phyloP scores from a whole-genome alignment of 2,797 vertebrate genomes.

The Enteromius mattozi region DNA sequence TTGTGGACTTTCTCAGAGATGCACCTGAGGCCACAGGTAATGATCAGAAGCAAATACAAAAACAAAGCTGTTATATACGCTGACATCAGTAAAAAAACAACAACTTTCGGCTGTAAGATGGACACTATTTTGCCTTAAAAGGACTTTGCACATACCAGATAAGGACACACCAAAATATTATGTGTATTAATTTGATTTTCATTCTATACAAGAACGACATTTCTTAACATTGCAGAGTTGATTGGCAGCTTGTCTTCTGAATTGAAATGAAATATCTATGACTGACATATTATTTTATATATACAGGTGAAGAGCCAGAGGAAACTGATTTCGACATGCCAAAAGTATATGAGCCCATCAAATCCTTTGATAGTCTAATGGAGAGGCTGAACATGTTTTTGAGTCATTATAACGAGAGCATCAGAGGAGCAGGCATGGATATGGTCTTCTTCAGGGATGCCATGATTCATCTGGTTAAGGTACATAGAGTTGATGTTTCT shows the following conservation, averaged over 20 bases:
- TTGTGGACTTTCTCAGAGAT: conserved; percentile 94
- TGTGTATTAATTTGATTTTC: too few species aligned
- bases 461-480: conserved; percentile 94
- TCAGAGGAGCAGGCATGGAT: conserved; percentile 88
- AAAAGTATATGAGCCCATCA: conserved; percentile 87
- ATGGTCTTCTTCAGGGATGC: conserved; percentile 96
- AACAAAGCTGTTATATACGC: too few species aligned
- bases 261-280: not conserved
- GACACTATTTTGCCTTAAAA: not conserved
- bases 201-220: not conserved
- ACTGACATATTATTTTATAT: not conserved
- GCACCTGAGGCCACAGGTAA: conserved; percentile 88
- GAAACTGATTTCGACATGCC: conserved; percentile 82
- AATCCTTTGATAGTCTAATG: conserved; percentile 83
- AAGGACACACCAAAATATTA: too few species aligned
- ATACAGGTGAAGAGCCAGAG: conserved; percentile 86
- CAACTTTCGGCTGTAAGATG: not conserved
- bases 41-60: not conserved
- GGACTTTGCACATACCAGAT: not conserved
- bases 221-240: not conserved
- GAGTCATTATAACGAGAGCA: conserved; percentile 85
- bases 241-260: conserved; percentile 1
- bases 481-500: conserved; percentile 67
- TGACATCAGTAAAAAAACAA: not conserved
- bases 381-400: conserved; percentile 88